Evolutionary conservation across 1,140 invertebrate genomes (phyloP).

Genomic region (Zaprionus gabonicus): DNA sequence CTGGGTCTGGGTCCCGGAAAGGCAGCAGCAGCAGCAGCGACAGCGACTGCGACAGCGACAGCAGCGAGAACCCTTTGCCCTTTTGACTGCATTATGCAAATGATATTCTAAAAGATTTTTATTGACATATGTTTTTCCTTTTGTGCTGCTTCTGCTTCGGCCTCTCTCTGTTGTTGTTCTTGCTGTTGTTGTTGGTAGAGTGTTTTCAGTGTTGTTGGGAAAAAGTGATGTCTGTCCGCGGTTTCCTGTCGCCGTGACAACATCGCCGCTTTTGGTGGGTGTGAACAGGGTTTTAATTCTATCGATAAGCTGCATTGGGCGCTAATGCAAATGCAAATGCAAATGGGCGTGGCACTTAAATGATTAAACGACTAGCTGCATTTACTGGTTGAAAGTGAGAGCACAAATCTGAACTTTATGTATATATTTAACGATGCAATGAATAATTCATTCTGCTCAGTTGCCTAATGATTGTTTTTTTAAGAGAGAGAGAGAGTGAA

Average conservation of each 20-base stretch:
- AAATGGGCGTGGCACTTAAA: slow-evolving; percentile 18
- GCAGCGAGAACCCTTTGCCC: slow-evolving; percentile 60
- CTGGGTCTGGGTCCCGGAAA: slow-evolving; percentile 20
- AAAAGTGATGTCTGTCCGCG: slow-evolving; percentile 27
- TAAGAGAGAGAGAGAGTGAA: neutral
- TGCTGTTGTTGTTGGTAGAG: neutral
- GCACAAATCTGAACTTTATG: slow-evolving; percentile 67
- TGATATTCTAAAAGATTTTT: slow-evolving; percentile 72
- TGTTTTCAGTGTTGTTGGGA: neutral
- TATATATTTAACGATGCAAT: slow-evolving; percentile 62
- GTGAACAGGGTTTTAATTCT: slow-evolving; percentile 76
- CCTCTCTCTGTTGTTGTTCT: slow-evolving; percentile 12
- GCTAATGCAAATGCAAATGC: slow-evolving; percentile 50
- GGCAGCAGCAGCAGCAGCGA: slow-evolving; percentile 16
- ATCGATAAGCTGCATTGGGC: neutral
- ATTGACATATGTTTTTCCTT: slow-evolving; percentile 79
- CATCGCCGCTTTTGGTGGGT: slow-evolving; percentile 63
- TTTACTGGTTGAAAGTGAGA: slow-evolving; percentile 60
- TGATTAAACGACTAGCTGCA: slow-evolving; percentile 26
- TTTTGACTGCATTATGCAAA: slow-evolving; percentile 83
- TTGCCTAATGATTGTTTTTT: neutral
- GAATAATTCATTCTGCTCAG: slow-evolving; percentile 69
- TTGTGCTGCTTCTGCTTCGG: slow-evolving; percentile 26
- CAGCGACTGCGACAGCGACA: slow-evolving; percentile 24
- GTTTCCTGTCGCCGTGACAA: slow-evolving; percentile 69